phyloP scores from a whole-genome alignment of 2,888 invertebrate species.

The Anoplius nigerrimus region DNA sequence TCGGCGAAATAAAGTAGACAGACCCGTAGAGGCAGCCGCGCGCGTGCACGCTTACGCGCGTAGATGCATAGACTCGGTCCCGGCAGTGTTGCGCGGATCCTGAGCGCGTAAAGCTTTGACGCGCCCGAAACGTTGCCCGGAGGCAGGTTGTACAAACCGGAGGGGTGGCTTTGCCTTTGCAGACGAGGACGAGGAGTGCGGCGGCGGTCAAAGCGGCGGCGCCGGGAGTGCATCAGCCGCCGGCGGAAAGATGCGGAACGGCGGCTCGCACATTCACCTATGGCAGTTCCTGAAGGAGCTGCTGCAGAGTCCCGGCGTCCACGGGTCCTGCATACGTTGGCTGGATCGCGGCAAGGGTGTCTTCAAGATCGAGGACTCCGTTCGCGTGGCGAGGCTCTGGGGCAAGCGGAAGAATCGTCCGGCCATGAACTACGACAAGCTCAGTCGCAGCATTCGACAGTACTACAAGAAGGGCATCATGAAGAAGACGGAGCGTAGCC shows the following conservation, averaged over 20 bases:
- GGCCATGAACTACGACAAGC: slow-evolving; percentile 99
- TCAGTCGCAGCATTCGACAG: slow-evolving; percentile 97
- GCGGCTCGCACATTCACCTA: slow-evolving; percentile 94
- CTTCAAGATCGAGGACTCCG: slow-evolving; percentile 99
- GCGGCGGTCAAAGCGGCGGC: neutral
- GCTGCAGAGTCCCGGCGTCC: slow-evolving; percentile 89
- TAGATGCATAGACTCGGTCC: too few species aligned
- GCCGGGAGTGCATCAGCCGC: slow-evolving; percentile 20
- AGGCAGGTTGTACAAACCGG: slow-evolving; percentile 2
- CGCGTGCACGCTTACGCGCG: too few species aligned
- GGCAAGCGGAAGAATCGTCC: slow-evolving; percentile 98
- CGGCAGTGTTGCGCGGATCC: neutral
- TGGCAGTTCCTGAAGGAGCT: slow-evolving; percentile 99
- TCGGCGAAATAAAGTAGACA: neutral
- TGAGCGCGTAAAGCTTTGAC: neutral
- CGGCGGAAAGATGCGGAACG: slow-evolving; percentile 51
- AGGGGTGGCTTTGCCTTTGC: slow-evolving; percentile 45
- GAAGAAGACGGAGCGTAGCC: slow-evolving; percentile 99
- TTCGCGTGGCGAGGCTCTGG: slow-evolving; percentile 97
- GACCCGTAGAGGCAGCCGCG: neutral
- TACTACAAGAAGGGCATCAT: slow-evolving; percentile 99
- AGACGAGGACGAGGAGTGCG: slow-evolving; percentile 80
- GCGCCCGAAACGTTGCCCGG: neutral
- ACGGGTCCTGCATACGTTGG: slow-evolving; percentile 98
- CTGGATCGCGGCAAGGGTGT: slow-evolving; percentile 95